Evolutionary conservation across 53 echinoderm and acorn worm species (phyloP).

Genomic region (Crossaster papposus): DNA sequence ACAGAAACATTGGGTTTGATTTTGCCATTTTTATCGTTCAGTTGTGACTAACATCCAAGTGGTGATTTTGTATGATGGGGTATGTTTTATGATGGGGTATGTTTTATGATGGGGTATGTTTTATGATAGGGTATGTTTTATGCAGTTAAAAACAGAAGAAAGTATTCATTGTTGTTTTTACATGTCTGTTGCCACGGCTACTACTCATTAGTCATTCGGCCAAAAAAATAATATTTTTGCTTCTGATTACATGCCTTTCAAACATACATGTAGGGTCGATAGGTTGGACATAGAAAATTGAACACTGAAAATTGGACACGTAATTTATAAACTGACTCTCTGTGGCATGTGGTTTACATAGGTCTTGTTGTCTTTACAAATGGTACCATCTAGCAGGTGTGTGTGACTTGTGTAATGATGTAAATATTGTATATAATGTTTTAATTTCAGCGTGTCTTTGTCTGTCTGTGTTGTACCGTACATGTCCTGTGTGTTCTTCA

Average conservation of each 20-base stretch:
- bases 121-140: neutral
- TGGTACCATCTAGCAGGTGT: constrained; percentile 5
- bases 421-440: constrained; percentile 36
- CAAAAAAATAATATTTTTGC: too few relatives aligned
- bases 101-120: neutral
- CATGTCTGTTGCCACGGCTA: neutral
- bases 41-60: too few relatives aligned
- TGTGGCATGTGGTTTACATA: neutral
- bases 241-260: too few relatives aligned
- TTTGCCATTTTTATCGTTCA: too few relatives aligned
- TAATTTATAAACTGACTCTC: neutral
- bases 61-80: too few relatives aligned
- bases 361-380: neutral
- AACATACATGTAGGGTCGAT: too few relatives aligned
- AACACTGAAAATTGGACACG: neutral
- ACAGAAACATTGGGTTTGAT: too few relatives aligned
- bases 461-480: neutral
- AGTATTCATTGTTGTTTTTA: neutral
- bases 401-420: constrained; percentile 22
- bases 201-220: neutral
- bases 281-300: too few relatives aligned
- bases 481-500: neutral
- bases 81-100: too few relatives aligned
- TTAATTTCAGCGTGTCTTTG: neutral
- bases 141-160: neutral